These are phyloP conservation scores for Heterodera carotae DNA, from an alignment of 1,140 invertebrate species.

Conservation along the genomic window DNA sequence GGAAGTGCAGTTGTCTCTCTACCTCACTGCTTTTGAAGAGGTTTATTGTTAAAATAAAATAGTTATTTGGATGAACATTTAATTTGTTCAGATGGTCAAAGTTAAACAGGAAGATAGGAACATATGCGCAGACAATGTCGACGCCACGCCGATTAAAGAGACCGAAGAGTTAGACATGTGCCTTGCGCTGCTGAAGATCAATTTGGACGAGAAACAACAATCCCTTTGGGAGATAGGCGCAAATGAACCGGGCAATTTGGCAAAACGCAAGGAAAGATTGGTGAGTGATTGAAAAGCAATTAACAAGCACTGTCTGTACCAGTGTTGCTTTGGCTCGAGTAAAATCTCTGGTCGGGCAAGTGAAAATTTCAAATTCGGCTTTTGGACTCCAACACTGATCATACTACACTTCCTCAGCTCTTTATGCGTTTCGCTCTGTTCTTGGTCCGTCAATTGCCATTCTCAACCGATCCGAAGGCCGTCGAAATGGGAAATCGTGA, in stretches of 20 bases:
- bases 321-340: too few relatives aligned
- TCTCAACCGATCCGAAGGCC: background rate
- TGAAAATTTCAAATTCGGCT: too few relatives aligned
- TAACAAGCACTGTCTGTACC: too few relatives aligned
- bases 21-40: constrained; percentile 9
- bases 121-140: background rate
- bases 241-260: background rate
- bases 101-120: background rate
- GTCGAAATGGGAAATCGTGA: background rate
- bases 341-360: too few relatives aligned
- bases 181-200: background rate
- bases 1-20: background rate
- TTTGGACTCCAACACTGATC: too few relatives aligned
- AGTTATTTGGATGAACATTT: constrained; percentile 4
- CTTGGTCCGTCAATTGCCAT: constrained; percentile 20
- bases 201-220: background rate
- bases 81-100: constrained; percentile 9
- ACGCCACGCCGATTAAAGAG: background rate
- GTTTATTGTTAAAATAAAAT: background rate
- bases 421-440: constrained; percentile 20
- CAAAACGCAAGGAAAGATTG: background rate
- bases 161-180: background rate
- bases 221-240: constrained; percentile 15
- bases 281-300: background rate
- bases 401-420: background rate